Base-by-base conservation (phyloP, 2,113 vertebrate species). In the Leptodactylus fuscus region DNA sequence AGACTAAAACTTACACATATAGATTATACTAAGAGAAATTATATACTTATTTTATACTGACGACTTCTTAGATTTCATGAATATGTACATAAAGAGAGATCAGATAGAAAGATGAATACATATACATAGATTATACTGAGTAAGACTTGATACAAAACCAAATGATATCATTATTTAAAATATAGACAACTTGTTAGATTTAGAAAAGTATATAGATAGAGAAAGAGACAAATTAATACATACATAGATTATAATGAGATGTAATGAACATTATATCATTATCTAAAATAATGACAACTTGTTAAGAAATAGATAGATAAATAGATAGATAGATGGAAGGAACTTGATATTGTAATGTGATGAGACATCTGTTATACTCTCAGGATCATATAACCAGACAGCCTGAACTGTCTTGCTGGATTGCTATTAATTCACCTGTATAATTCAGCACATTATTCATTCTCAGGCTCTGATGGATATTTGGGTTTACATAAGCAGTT, bases 361-460 rank as follows among this genome's bases (percentile, higher is more conserved):
- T n/a, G n/a, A 34, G 62, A 67, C 29, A 34, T 67, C 12, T 67
- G 62, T 36, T 36, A 18, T 34, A 67, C 62, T 67, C 7, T 41
- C 5, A 41, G 36, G 38, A 44, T 46, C 3, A 46, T 73, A 24
- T 20, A 73, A 46, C 38, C 5, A 46, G n/a, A 46, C 70, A 73
- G 36, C 20, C 0, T n/a, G 38, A 44, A 46, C 70, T 73, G 70
- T 46, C 24, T 16, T 41, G 22, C 69, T 44, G 38, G 22, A 73
- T 44, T 24, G 9, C 0, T 41, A 77, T 53, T 49, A 53, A 55
- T 53, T n/a, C 29, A 78, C 75, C 75, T 78, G 75, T 55, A 78
- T 36, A 18, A 49, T 22, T 27, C 48, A 51, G 46, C 48, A 29
- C 16, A 1, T 32, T 77, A 11, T 36, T 41, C 75, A 55, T 55